Evolutionary conservation across 1,140 invertebrate genomes (phyloP), one percentile per base, ranked within the genome.

Genomic region (Sinonovacula constricta): DNA sequence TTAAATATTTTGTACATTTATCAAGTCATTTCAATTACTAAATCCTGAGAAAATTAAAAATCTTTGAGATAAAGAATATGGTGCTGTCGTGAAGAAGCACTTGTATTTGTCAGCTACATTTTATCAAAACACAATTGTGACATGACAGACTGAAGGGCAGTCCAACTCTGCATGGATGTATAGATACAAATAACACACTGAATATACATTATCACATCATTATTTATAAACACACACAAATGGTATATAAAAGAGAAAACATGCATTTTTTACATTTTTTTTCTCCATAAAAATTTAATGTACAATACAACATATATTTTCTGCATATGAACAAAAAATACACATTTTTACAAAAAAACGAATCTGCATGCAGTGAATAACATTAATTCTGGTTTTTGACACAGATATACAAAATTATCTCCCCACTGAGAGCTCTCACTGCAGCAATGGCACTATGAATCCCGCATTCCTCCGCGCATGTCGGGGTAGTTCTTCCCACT

Each of bases 381-480:
- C 10, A 24, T 7, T 10, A 24, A 22, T 10, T 7, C 10, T 28
- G 26, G 7, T 12, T 57, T 7, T 22, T 28, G 7, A 57, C 54
- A 57, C 5, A 28, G 26, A 10, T 22, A 10, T 28, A 24, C 30
- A 28, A 60, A 22, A 31, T 3, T 60, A 68, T 65, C 66, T 51
- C 66, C 54, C 53, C 62, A 54, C 54, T 34, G 59, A 26, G 66
- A 51, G 18, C 63, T 65, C 24, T 54, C 51, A 0, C 65, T 45
- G 26, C 24, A 63, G 63, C 7, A 33, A 56, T 59, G 56, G 67
- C 33, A 66, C 62, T 18, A 69, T 26, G 36, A 60, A 24, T 77
- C 74, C 34, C 75, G 45, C 36, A 72, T 45, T 45, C 69, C 67
- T 45, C 69, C 67, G 15, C 68, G 31, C 57, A 74, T 74, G 56